Evolutionary conservation across 2,113 vertebrate species (phyloP), one percentile per base, ranked within the genome.

Genomic region (Psittacula cyanocephala): DNA sequence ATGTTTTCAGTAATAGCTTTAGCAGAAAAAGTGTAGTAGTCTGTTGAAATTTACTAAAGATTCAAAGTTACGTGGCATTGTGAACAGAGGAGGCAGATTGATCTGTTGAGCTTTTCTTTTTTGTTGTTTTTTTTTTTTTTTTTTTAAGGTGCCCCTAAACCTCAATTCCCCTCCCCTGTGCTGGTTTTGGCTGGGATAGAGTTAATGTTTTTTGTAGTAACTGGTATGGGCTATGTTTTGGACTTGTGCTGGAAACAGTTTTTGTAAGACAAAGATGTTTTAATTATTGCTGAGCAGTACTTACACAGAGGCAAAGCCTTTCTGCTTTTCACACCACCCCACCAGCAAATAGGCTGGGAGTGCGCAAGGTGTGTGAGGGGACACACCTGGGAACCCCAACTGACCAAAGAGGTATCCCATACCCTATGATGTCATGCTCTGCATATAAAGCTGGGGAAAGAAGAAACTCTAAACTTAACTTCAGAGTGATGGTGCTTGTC

Each of bases 1-100:
- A 95, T 84, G 81, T 91, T 94, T 94, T 95, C 64, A 70, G 64
- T 88, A 91, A 86, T 74, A 83, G 82, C 35, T 91, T 96, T 95
- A 91, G 80, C 77, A 94, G 50, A 55, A 67, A 78, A 92, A 46
- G 4, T 3, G 1, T n/a, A 39, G 25, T 41, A 71, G 78, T 89
- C 80, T 81, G 31, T 88, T 75, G 37, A 84, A 86, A 95, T 78
- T 75, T 68, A 68, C 53, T 71, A 16, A 84, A 67, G 76, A 81
- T 63, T 93, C 50, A 33, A 75, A 91, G 43, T 70, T 17, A 19
- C 17, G 28, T 80, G 88, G 43, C 52, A 60, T 50, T 1, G 1
- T 95, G 77, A 86, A n/a, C 52, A 92, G 43, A 75, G 33, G 33
- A 79, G 50, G 70, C 4, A 4, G 59, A 68, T 44, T 57, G 74